A percentile compares a stretch with the other conserved stretches of the same genome.
These are phyloP conservation scores for Lasioglossum albipes DNA, from an alignment of 1,140 invertebrate species.

Conservation along the genomic window DNA sequence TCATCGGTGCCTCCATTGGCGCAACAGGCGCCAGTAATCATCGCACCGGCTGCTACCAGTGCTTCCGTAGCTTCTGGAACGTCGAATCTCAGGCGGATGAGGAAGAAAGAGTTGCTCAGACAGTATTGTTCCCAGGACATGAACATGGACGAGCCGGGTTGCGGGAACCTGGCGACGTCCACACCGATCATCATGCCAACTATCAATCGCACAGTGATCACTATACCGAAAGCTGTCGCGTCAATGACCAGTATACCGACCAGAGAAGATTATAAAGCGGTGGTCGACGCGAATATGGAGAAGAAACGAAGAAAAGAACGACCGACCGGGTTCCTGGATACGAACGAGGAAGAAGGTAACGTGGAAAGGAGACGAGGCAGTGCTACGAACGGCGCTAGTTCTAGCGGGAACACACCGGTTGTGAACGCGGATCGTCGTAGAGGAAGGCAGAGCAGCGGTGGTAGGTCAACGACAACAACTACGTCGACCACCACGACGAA, in stretches of 20 bases:
- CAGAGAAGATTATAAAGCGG: conserved; percentile 88
- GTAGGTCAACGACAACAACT: conserved; percentile 44
- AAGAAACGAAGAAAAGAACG: conserved; percentile 86
- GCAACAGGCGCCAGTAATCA: conserved; percentile 81
- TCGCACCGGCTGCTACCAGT: conserved; percentile 78
- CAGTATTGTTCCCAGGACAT: conserved; percentile 93
- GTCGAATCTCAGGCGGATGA: conserved; percentile 89
- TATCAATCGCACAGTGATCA: conserved; percentile 85
- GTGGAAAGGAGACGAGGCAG: conserved; percentile 68
- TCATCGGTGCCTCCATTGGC: conserved; percentile 80
- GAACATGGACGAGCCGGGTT: conserved; percentile 87
- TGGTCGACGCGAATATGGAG: conserved; percentile 83
- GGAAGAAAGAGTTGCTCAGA: conserved; percentile 92
- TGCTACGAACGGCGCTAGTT: conserved; percentile 36
- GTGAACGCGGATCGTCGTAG: conserved; percentile 80
- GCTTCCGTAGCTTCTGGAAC: conserved; percentile 80
- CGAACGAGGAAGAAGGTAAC: conserved; percentile 72
- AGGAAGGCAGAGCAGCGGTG: conserved; percentile 76
- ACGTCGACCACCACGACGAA: conserved; percentile 58
- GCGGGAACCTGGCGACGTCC: conserved; percentile 77
- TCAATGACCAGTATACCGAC: conserved; percentile 92
- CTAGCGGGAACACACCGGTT: conserved; percentile 63
- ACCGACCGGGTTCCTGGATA: conserved; percentile 68
- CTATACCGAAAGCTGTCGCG: conserved; percentile 91
- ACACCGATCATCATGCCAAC: conserved; percentile 83